phyloP scores from a whole-genome alignment of 2,113 vertebrate genomes.

The Chunga burmeisteri region DNA sequence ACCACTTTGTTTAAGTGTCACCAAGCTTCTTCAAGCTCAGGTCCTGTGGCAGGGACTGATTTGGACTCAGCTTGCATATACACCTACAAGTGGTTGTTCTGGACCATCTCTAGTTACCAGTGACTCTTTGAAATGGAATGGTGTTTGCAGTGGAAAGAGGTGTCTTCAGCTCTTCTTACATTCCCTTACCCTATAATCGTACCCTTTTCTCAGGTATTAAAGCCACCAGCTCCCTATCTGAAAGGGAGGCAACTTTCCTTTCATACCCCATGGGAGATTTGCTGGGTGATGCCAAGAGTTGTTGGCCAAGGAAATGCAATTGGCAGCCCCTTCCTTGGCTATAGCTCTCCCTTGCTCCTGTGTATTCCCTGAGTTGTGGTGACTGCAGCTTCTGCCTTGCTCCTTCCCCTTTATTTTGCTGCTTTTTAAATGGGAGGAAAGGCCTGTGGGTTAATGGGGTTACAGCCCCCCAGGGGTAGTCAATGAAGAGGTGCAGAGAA shows the following conservation, averaged over 20 bases:
- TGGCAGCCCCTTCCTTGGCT: neutral
- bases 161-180: neutral
- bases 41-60: neutral
- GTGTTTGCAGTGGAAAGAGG: neutral
- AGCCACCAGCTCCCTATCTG: neutral
- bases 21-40: neutral
- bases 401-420: neutral
- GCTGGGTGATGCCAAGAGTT: neutral
- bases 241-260: neutral
- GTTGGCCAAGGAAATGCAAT: neutral
- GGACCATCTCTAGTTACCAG: neutral
- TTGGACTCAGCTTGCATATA: neutral
- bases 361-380: rapidly evolving
- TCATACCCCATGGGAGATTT: neutral
- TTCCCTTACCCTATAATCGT: neutral
- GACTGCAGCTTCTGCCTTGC: neutral
- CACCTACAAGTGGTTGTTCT: neutral
- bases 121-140: neutral
- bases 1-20: neutral
- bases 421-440: neutral
- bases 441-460: neutral
- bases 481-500: neutral
- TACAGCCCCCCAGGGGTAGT: neutral
- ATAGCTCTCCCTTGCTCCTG: neutral
- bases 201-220: neutral